A percentile compares a stretch with the other conserved stretches of the same genome.
phyloP scores from a whole-genome alignment of 2,113 vertebrate genomes.

The Hiodon alosoides region DNA sequence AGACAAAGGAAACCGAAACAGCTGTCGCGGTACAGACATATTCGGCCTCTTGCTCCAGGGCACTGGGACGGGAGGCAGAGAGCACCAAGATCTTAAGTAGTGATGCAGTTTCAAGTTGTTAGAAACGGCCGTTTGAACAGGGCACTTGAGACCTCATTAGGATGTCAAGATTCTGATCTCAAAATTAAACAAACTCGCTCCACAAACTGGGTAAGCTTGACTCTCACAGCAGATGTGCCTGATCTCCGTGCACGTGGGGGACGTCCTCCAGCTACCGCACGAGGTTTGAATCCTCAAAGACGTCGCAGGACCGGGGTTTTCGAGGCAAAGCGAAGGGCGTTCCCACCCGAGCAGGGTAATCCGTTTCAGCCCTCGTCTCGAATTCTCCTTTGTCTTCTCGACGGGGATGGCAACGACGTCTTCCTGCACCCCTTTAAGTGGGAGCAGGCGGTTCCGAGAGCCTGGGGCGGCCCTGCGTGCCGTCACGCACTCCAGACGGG shows the following conservation, averaged over 20 bases:
- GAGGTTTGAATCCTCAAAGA: not conserved
- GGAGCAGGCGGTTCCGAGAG: constrained; percentile 54
- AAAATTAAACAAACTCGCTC: not conserved
- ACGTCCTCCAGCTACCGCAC: not conserved
- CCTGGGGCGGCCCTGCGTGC: constrained; percentile 53
- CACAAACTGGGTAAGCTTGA: not conserved
- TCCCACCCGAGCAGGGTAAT: no score
- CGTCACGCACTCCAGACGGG: constrained; percentile 64
- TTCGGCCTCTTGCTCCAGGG: not conserved
- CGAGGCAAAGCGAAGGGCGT: not conserved
- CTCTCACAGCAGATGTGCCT: not conserved
- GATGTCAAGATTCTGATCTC: not conserved
- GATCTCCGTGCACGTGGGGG: no score
- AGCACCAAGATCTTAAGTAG: not conserved
- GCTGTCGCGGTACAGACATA: not conserved
- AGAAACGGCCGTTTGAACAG: not conserved
- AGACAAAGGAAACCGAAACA: not conserved
- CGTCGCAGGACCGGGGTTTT: not conserved
- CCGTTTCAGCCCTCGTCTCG: not conserved
- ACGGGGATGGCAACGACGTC: constrained; percentile 20
- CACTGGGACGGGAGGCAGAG: not conserved
- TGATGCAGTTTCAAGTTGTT: not conserved
- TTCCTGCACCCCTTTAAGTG: constrained; percentile 43
- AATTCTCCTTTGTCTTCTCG: not conserved
- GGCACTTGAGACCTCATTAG: not conserved